Conservation (phyloP, 2,888 invertebrate genomes). For the Hanleya hanleyi region DNA sequence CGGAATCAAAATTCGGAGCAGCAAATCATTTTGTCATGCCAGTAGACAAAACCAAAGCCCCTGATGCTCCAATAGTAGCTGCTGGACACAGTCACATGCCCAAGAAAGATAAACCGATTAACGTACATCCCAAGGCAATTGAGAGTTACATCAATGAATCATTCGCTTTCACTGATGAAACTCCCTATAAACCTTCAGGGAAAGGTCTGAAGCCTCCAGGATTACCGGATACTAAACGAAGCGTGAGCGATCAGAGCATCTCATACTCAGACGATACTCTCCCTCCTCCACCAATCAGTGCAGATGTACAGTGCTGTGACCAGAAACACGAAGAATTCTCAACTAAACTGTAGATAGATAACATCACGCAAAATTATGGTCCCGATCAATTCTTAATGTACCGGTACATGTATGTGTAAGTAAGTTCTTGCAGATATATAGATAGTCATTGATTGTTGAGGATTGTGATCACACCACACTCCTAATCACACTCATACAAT, state of each 20-base stretch:
- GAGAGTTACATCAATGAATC: conserved; percentile 3
- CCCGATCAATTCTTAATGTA: too few species aligned
- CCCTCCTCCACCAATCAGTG: not conserved
- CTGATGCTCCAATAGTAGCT: not conserved
- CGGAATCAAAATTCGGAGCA: not conserved
- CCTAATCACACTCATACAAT: too few species aligned
- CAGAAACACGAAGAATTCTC: not conserved
- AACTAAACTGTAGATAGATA: not conserved
- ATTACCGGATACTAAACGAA: too few species aligned
- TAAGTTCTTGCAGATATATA: too few species aligned
- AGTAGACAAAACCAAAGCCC: not conserved
- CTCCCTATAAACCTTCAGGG: not conserved
- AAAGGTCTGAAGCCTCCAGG: not conserved
- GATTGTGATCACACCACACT: too few species aligned
- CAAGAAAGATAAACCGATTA: not conserved
- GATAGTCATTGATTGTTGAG: too few species aligned
- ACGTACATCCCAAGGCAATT: not conserved
- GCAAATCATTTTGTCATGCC: not conserved
- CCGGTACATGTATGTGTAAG: too few species aligned
- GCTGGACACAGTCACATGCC: not conserved
- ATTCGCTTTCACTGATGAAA: not conserved
- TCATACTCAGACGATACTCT: too few species aligned
- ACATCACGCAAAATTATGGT: too few species aligned
- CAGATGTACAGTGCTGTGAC: not conserved
- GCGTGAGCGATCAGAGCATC: too few species aligned